These are phyloP conservation scores for Gobionotothen gibberifrons DNA, from an alignment of 2,797 vertebrate genomes.

Conservation along the genomic window DNA sequence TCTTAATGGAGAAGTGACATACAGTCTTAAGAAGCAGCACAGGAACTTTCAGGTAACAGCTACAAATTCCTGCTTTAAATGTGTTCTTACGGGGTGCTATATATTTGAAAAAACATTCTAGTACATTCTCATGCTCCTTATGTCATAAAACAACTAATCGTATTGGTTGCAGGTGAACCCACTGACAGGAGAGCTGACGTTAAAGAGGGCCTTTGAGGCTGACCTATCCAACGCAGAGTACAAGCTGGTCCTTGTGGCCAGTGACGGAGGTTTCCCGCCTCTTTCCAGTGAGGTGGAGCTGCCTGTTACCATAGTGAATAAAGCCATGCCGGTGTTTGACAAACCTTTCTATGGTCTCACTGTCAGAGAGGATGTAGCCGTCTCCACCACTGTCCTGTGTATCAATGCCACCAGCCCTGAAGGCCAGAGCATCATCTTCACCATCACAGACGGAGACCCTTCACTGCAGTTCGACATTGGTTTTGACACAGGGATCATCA, in stretches of 20 bases:
- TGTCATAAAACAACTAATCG: background rate
- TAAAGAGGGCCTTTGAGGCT: constrained; percentile 89
- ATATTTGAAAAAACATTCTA: constrained; percentile 9
- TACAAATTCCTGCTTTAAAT: background rate
- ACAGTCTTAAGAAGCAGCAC: constrained; percentile 89
- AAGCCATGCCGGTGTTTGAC: constrained; percentile 97
- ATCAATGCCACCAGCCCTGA: constrained; percentile 93
- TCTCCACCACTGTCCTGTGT: constrained; percentile 89
- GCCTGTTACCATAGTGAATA: constrained; percentile 92
- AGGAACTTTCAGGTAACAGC: constrained; percentile 89
- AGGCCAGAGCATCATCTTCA: constrained; percentile 92
- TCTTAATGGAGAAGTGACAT: constrained; percentile 90
- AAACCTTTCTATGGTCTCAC: constrained; percentile 95
- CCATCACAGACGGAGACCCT: constrained; percentile 91
- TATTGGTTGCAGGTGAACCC: constrained; percentile 76
- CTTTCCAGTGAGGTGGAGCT: constrained; percentile 90
- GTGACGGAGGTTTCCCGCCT: constrained; percentile 89
- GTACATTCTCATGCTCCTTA: background rate
- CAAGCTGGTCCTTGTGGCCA: constrained; percentile 88
- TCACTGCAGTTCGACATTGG: constrained; percentile 92
- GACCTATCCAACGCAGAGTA: constrained; percentile 92
- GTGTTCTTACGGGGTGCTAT: background rate
- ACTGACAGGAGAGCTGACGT: constrained; percentile 88
- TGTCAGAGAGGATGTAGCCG: constrained; percentile 88
- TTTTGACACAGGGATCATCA: constrained; percentile 93